Base-by-base conservation (phyloP, 2,888 invertebrate species). In the Zootermopsis nevadensis region DNA sequence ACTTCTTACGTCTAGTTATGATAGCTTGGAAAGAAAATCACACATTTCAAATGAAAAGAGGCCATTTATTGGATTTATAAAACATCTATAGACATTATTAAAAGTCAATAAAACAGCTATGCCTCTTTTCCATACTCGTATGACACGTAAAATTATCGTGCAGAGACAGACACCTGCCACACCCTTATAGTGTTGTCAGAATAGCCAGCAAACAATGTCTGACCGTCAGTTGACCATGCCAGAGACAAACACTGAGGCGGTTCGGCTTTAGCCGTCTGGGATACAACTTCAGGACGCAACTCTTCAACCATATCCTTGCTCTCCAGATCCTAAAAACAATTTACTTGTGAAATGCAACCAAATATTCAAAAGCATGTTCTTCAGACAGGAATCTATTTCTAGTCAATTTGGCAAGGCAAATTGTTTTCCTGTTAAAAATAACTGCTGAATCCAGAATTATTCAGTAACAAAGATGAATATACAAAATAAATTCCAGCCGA, bases 221-320 rank as follows among this genome's bases (percentile, higher is more conserved):
- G 99, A 86, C 99, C 99, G 89, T 99, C 99, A 80, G 98, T 97
- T 84, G 99, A 99, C 99, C 99, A 99, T 33, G 99, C 98, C 88
- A 99, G 92, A 8, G 98, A 99, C 86, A 98, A 93, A 91, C 99
- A 99, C 90, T 98, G 97, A 76, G 99, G 98, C 86, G 97, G 97
- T 88, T 97, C 97, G 80, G 96, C 94, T 91, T 98, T 98, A 35
- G 92, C 91, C 86, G 87, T 88, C 88, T 94, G 93, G 83, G 93
- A 92, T 85, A 98, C 95, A 87, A 99, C 96, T 89, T 99, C 99
- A n/a, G 98, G 98, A 88, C 95, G 95, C 86, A 99, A 93, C 90
- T 99, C 99, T 90, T 99, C 99, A 86, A 99, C 99, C 93, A 99
- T 97, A 90, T 98, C 97, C 93, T 99, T 99, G 91, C 97, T 98